Base-by-base conservation (phyloP, 2,797 vertebrate genomes). In the Loriculus beryllinus region DNA sequence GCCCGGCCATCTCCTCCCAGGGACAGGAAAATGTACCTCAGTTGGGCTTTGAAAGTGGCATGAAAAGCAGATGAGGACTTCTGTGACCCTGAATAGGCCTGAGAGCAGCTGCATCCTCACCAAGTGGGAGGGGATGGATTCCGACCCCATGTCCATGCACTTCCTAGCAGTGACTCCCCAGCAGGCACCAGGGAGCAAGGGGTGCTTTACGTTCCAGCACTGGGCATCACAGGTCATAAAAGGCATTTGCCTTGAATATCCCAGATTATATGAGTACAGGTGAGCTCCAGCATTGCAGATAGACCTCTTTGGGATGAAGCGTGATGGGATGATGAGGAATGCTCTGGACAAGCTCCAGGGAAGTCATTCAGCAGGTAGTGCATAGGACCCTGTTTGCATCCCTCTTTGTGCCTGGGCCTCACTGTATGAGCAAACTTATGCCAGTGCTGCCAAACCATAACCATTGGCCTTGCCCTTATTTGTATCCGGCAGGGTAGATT, bases 121-220 rank as follows among this genome's bases (percentile, higher is more conserved):
- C 0, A 1, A 12, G 35, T 1, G 4, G 49, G 43, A 51, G 5
- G n/a, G 49, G 20, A 12, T 67, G 35, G 52, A 48, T 67, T 48
- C 0, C 0, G 35, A 54, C 13, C 26, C 42, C 1, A 1, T 37
- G 47, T n/a, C 33, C 18, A 2, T 60, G 16, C 1, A 6, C 15
- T 8, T 67, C 52, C 35, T 42, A 29, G 52, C 1, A 1, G 35
- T 5, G 4, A 8, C 33, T 81, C 22, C n/a, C 8, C 33, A 4
- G 57, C 2, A 2, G 21, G 15, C 64, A 47, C 1, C 1, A 14
- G n/a, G 40, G 57, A 76, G 13, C 37, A 62, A 77, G 42, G 29
- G 37, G 42, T 43, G 40, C 42, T 86, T 72, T 35, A 29, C 37
- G 29, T 40, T 62, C 29, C 42, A n/a, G 67, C 0, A 1, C 9